Percentiles rank a stretch among this genome's conserved stretches.
Evolutionary conservation across 2,888 invertebrate genomes (phyloP).

Genomic region (Phengaris arion): DNA sequence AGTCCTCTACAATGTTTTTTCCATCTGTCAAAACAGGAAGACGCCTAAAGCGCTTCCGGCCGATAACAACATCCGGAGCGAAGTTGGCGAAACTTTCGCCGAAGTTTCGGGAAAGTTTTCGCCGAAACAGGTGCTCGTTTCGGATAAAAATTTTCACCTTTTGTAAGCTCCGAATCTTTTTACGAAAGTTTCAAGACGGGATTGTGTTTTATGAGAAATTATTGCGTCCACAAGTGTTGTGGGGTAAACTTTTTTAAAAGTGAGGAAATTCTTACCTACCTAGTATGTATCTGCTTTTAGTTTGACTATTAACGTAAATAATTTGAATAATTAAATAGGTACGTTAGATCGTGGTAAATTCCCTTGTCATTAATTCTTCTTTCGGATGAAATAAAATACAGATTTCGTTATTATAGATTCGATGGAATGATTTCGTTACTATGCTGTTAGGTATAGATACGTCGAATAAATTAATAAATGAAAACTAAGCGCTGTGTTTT

Average conservation of each 20-base stretch:
- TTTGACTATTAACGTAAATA: too few relatives aligned
- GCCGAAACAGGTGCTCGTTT: conserved; percentile 70
- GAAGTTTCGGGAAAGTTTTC: conserved; percentile 50
- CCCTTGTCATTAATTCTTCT: too few relatives aligned
- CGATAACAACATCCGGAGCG: conserved; percentile 77
- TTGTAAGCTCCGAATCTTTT: conserved; percentile 54
- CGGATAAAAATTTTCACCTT: conserved; percentile 74
- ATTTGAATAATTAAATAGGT: too few relatives aligned
- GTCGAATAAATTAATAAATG: too few relatives aligned
- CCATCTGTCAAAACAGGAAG: conserved; percentile 75
- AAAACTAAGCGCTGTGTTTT: too few relatives aligned
- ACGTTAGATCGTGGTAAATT: too few relatives aligned
- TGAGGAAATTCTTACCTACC: conserved; percentile 29
- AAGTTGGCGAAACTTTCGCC: conserved; percentile 54
- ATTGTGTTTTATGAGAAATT: conserved; percentile 42
- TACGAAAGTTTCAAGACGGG: conserved; percentile 57
- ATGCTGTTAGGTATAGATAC: too few relatives aligned
- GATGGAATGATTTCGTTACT: too few relatives aligned
- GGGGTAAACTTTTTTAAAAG: conserved; percentile 28
- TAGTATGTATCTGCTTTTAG: too few relatives aligned
- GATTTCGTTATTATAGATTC: too few relatives aligned
- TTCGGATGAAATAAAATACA: too few relatives aligned
- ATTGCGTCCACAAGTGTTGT: conserved; percentile 38
- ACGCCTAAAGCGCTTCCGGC: conserved; percentile 78
- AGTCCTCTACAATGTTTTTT: conserved; percentile 48